Conservation (phyloP, 1,140 invertebrate species). For the Ceratosolen solmsi region DNA sequence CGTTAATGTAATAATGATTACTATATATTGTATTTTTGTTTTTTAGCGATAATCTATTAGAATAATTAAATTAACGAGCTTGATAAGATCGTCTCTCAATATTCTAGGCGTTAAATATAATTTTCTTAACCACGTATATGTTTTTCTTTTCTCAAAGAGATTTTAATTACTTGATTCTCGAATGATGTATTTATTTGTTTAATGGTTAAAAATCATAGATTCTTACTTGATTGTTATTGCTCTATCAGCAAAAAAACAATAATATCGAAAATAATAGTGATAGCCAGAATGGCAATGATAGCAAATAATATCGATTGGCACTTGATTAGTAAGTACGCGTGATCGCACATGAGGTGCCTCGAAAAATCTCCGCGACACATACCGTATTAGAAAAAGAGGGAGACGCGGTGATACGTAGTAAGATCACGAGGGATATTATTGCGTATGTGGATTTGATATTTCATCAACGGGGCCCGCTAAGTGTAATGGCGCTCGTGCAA, state of each 20-base stretch:
- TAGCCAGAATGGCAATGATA: neutral
- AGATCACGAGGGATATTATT: slow-evolving; percentile 7
- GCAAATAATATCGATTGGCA: neutral
- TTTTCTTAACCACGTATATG: neutral
- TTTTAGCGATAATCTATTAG: no score
- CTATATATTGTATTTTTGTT: no score
- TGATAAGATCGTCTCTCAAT: neutral
- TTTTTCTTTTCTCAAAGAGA: neutral
- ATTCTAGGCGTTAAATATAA: neutral
- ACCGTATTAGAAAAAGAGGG: neutral
- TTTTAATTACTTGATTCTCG: slow-evolving; percentile 13
- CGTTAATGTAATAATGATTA: no score
- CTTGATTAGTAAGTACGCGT: slow-evolving; percentile 15
- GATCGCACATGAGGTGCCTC: neutral
- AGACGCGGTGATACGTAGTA: neutral
- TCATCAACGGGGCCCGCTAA: neutral
- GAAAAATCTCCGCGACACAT: neutral
- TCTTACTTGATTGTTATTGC: neutral
- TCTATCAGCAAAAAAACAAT: neutral
- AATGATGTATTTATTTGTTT: slow-evolving; percentile 10
- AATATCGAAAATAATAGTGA: neutral
- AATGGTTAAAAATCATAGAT: slow-evolving; percentile 1
- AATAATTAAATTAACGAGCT: neutral
- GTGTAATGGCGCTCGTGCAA: slow-evolving; percentile 3
- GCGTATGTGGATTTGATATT: neutral